Base-by-base conservation (phyloP, 2,113 vertebrate genomes). In the Struthio camelus region DNA sequence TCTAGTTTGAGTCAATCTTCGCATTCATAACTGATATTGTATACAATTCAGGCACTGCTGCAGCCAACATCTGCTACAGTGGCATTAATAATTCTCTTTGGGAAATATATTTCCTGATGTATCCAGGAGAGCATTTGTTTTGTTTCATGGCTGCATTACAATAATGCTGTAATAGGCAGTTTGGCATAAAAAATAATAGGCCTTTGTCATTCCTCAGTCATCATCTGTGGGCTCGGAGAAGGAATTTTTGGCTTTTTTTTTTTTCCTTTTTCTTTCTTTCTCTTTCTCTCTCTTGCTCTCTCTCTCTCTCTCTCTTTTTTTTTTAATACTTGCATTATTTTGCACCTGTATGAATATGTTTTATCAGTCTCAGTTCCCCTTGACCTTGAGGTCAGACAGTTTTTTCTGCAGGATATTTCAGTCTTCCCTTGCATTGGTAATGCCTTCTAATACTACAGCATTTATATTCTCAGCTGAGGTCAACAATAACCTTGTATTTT, bases 381-480 rank as follows among this genome's bases (percentile, higher is more conserved):
- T 50, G 82, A 83, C 51, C 30, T 78, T 89, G 40, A 89, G 59
- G 59, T 73, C 54, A 78, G 17, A 20, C 56, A 90, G 15, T 30
- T 93, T 81, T 94, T 93, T 91, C 59, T 95, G 17, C 30, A 34
- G 61, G 53, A 28, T 67, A 89, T 79, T 94, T 78, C 69, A 89
- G n/a, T 75, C 44, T 81, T 81, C 11, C 19, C 51, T n/a, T 84
- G 46, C 56, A 36, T 40, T 69, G 70, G 71, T 67, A 71, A 71
- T 54, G 13, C 42, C 34, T 79, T n/a, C 30, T 87, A 80, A 69
- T 54, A 80, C 46, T 59, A 36, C 40, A 30, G 14, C 3, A 69
- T 51, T 59, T 78, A 19, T 36, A 4, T 8, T 62, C 19, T 77
- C 44, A 71, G 30, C 27, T 71, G 54, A 81, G 5, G 30, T 93